Percentiles rank a stretch among this genome's conserved stretches.
phyloP scores from a whole-genome alignment of 2,113 vertebrate genomes.

The Oceanites oceanicus region DNA sequence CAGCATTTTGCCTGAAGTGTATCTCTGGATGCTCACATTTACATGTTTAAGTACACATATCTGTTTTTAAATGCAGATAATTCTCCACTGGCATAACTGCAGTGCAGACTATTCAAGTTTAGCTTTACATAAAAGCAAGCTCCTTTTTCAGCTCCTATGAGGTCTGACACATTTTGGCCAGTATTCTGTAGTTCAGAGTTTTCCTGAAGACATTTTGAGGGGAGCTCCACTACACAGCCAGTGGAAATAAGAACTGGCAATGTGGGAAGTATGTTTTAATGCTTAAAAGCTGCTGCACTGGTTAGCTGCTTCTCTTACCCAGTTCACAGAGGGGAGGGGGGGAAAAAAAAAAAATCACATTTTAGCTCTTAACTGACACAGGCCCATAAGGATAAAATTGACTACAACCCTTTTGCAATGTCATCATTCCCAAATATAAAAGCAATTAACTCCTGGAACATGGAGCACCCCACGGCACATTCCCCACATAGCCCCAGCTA shows the following conservation, averaged over 20 bases:
- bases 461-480: not conserved
- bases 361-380: not conserved
- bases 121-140: not conserved
- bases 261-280: not conserved
- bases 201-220: not conserved
- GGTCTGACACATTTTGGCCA: not conserved
- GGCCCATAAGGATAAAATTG: not conserved
- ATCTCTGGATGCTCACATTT: not conserved
- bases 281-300: not conserved
- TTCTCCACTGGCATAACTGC: not conserved
- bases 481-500: not conserved
- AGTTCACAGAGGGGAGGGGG: not conserved
- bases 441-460: conserved; percentile 6
- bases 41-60: not conserved
- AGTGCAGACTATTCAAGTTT: not conserved
- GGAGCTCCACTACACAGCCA: not conserved
- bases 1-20: not conserved
- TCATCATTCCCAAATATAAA: conserved; percentile 8
- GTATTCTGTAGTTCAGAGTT: not conserved
- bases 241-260: not conserved
- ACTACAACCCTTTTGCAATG: not conserved
- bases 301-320: not conserved
- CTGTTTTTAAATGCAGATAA: not conserved
- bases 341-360: no score
- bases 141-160: not conserved